These are phyloP conservation scores for Galagoides demidoff DNA, from an alignment of 2,797 vertebrate species.

Conservation along the genomic window DNA sequence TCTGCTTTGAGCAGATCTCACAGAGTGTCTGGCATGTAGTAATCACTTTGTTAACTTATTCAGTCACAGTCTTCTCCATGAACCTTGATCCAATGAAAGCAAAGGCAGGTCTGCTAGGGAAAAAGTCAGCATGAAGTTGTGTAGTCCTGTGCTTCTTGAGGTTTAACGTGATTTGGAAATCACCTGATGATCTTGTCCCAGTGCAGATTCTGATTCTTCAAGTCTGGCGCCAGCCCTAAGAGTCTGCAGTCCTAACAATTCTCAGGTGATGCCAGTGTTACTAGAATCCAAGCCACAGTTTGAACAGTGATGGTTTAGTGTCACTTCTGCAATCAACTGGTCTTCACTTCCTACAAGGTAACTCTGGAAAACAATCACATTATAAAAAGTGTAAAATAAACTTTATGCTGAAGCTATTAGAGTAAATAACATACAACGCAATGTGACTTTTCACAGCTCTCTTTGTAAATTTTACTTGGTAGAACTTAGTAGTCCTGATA, in stretches of 20 bases:
- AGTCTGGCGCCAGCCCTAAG: background rate
- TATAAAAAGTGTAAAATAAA: background rate
- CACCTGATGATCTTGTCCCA: background rate
- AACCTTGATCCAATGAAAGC: background rate
- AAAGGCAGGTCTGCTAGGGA: background rate
- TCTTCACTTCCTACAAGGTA: background rate
- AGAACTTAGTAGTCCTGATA: background rate
- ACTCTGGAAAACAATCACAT: background rate
- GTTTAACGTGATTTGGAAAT: background rate
- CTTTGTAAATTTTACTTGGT: slow-evolving; percentile 17
- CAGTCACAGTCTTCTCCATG: background rate
- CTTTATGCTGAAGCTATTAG: background rate
- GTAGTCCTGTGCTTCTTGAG: background rate
- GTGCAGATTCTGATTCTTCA: background rate
- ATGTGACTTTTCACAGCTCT: background rate
- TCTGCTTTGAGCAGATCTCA: background rate
- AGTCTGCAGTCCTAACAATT: slow-evolving; percentile 21
- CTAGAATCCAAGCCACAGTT: background rate
- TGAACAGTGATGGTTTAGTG: background rate
- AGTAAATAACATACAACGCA: background rate
- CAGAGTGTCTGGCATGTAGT: background rate
- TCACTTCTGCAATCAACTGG: background rate
- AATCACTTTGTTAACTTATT: background rate
- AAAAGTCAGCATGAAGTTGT: background rate
- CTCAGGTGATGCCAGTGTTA: background rate